These are phyloP conservation scores for Teinopalpus imperialis DNA, from an alignment of 2,888 invertebrate genomes.

Conservation along the genomic window DNA sequence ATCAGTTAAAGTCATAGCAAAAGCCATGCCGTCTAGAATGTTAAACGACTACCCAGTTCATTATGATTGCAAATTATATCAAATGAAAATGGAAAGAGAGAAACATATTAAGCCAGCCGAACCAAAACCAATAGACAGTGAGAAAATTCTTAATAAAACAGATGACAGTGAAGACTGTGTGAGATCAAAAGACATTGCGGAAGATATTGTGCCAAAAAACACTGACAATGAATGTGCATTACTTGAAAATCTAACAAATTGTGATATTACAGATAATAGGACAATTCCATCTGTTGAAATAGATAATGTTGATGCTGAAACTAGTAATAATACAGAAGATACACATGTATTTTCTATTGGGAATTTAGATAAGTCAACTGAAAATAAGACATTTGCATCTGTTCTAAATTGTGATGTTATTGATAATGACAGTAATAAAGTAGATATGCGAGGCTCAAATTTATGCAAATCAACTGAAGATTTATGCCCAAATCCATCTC, in stretches of 20 bases:
- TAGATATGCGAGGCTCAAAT: too few relatives aligned
- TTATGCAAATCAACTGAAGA: neutral
- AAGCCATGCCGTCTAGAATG: conserved; percentile 45
- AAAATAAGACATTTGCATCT: too few relatives aligned
- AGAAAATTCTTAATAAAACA: neutral
- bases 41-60: conserved; percentile 63
- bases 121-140: neutral
- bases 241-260: neutral
- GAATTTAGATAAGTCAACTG: too few relatives aligned
- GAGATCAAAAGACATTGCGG: conserved; percentile 6
- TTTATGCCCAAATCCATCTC: too few relatives aligned
- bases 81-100: conserved; percentile 38
- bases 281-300: neutral
- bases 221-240: too few relatives aligned
- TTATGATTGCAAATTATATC: conserved; percentile 60
- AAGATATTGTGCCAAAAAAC: neutral
- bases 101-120: neutral
- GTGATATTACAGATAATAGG: neutral
- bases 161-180: neutral
- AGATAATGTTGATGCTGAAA: too few relatives aligned
- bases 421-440: neutral
- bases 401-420: too few relatives aligned
- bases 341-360: too few relatives aligned
- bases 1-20: conserved; percentile 57
- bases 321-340: too few relatives aligned